Evolutionary conservation across 2,888 invertebrate species (phyloP).

Genomic region (Tenthredo scrophulariae): DNA sequence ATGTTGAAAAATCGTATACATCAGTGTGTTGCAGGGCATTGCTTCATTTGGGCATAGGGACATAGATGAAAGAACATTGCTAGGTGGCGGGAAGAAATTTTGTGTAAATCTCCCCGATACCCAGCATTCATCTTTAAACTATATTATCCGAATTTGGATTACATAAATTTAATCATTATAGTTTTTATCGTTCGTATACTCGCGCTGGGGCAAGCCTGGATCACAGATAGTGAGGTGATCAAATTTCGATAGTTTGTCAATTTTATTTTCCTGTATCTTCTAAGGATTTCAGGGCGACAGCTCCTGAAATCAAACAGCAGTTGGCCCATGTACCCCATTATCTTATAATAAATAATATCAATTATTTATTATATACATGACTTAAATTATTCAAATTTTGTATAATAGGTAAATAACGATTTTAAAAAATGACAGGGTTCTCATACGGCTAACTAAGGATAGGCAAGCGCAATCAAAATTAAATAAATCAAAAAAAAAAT

Average conservation of each 20-base stretch:
- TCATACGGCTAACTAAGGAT: slow-evolving; percentile 66
- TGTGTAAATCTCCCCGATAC: slow-evolving; percentile 31
- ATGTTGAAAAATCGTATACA: slow-evolving; percentile 80
- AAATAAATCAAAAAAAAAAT: slow-evolving; percentile 55
- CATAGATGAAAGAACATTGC: slow-evolving; percentile 54
- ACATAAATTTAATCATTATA: slow-evolving; percentile 72
- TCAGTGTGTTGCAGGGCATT: slow-evolving; percentile 78
- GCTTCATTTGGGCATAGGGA: slow-evolving; percentile 67
- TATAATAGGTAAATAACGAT: neutral
- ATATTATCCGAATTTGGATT: slow-evolving; percentile 57
- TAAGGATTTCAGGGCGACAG: slow-evolving; percentile 78
- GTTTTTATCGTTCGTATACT: slow-evolving; percentile 75
- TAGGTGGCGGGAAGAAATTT: slow-evolving; percentile 29
- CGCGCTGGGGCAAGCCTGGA: slow-evolving; percentile 73
- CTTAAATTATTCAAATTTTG: slow-evolving; percentile 39
- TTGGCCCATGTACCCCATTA: slow-evolving; percentile 72
- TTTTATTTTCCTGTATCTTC: slow-evolving; percentile 67
- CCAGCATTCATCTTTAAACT: slow-evolving; percentile 47
- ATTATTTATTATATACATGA: slow-evolving; percentile 40
- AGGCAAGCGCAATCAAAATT: slow-evolving; percentile 64
- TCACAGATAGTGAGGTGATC: slow-evolving; percentile 78
- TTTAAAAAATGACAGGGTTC: slow-evolving; percentile 27
- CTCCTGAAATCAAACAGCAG: slow-evolving; percentile 77
- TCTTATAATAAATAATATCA: slow-evolving; percentile 47
- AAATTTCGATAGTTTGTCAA: slow-evolving; percentile 71